Base-by-base conservation (phyloP, 2,797 vertebrate species). In the Chelidonichthys spinosus region DNA sequence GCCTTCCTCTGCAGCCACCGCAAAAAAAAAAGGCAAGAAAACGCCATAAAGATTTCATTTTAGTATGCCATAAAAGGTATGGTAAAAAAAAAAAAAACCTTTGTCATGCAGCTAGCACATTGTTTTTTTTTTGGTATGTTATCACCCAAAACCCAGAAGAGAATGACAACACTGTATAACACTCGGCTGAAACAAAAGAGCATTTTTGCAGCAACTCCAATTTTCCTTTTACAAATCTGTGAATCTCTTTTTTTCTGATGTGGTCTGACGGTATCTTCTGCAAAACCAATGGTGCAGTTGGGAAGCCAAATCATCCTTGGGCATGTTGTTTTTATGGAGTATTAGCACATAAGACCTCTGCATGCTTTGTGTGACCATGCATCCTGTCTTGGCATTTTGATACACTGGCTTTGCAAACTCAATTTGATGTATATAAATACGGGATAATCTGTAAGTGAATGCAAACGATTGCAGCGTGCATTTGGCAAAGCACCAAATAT, bases 401-500 rank as follows among this genome's bases (percentile, higher is more conserved):
- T 17, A 5, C 35, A 15, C n/a, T 33, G 35, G 6, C 47, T 55
- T 33, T 33, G 62, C 6, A 1, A 17, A 44, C 36, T 60, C 6
- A 52, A 3, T 60, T 74, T 39, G 4, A 60, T 63, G 8, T 43
- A 46, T 52, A 11, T 46, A 42, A 55, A 74, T 70, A 62, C 17
- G 36, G 11, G 36, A 65, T 63, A 42, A 74, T 63, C 69, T 80
- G 53, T 52, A 79, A 92, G 84, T 87, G 83, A 91, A 91, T 85
- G 83, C 84, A 92, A 93, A 92, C 60, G 81, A 93, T 89, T 85
- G 85, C 88, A 75, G 79, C 90, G 83, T 89, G 87, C 87, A 93
- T 90, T 87, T 90, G 89, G 86, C 85, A 90, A 93, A 84, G 86
- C 87, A 92, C 89, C 91, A 90, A 90, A 87, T 76, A 92, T 94